Evolutionary conservation across 2,888 invertebrate genomes (phyloP).

Genomic region (Eupeodes latifasciatus): DNA sequence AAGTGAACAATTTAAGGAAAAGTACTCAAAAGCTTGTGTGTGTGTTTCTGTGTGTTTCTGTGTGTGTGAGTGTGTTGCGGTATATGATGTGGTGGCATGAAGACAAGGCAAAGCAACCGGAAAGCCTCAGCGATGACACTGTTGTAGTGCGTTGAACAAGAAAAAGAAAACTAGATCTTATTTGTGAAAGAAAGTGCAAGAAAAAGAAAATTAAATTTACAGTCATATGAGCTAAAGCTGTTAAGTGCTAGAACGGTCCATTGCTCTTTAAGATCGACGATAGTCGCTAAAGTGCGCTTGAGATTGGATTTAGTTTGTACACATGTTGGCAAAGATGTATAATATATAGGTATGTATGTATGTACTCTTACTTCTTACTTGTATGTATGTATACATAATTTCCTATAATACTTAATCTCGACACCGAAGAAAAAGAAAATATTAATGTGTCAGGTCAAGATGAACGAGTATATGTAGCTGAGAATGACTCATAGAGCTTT

Average conservation of each 20-base stretch:
- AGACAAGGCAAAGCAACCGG: constrained; percentile 49
- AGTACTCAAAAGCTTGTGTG: constrained; percentile 34
- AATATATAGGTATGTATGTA: not conserved
- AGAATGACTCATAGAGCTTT: constrained; percentile 21
- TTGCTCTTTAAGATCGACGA: constrained; percentile 75
- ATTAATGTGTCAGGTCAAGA: constrained; percentile 60
- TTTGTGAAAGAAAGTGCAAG: constrained; percentile 52
- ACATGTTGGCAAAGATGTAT: not conserved
- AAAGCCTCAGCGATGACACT: constrained; percentile 59
- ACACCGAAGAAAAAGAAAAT: constrained; percentile 27
- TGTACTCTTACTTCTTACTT: not conserved
- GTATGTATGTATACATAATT: not conserved
- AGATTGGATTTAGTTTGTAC: constrained; percentile 37
- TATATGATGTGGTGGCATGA: constrained; percentile 48
- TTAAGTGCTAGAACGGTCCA: constrained; percentile 78
- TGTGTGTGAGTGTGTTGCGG: not conserved
- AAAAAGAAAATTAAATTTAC: constrained; percentile 76
- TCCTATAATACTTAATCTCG: constrained; percentile 43
- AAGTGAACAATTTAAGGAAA: constrained; percentile 67
- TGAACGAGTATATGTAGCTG: constrained; percentile 40
- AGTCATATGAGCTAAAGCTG: constrained; percentile 78
- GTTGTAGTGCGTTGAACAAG: constrained; percentile 29
- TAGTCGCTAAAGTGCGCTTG: constrained; percentile 31
- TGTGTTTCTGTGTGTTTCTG: not conserved
- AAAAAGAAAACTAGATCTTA: constrained; percentile 40